These are phyloP conservation scores for Girardinichthys multiradiatus DNA, from an alignment of 2,113 vertebrate species.

Conservation along the genomic window DNA sequence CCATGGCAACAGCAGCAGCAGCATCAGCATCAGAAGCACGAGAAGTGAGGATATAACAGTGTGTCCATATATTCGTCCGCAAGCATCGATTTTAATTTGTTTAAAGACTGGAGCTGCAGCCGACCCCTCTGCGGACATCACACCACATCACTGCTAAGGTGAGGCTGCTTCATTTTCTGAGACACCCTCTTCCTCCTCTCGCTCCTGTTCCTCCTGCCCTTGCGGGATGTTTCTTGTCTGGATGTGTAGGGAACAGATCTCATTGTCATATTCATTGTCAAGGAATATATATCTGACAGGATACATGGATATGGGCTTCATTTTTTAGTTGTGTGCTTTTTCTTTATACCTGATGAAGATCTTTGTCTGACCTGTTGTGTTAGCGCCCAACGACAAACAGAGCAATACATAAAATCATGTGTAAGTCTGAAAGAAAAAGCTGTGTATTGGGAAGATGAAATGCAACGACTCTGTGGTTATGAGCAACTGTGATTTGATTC, in stretches of 20 bases:
- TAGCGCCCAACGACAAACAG: no score
- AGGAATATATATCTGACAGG: not conserved
- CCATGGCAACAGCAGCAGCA: conserved; percentile 84
- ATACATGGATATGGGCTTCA: not conserved
- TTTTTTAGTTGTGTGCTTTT: no score
- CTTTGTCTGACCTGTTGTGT: no score
- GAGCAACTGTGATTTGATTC: not conserved
- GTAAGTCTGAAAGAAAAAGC: not conserved
- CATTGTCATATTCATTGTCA: not conserved
- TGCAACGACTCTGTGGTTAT: not conserved
- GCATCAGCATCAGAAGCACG: conserved; percentile 68
- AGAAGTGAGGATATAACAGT: conserved; percentile 72
- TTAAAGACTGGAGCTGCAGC: conserved; percentile 23
- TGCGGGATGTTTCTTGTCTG: conserved; percentile 30
- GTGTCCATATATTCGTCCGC: conserved; percentile 44
- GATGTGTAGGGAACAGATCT: not conserved
- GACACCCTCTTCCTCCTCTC: conserved; percentile 24
- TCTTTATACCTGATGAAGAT: no score
- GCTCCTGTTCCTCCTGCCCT: not conserved
- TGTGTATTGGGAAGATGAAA: not conserved
- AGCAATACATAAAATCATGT: no score
- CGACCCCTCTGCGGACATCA: conserved; percentile 49
- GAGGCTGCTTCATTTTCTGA: conserved; percentile 52
- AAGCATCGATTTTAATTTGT: conserved; percentile 22
- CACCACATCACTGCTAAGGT: conserved; percentile 71